These are phyloP conservation scores for Paguma larvata DNA, from an alignment of 2,797 vertebrate genomes.

Conservation along the genomic window DNA sequence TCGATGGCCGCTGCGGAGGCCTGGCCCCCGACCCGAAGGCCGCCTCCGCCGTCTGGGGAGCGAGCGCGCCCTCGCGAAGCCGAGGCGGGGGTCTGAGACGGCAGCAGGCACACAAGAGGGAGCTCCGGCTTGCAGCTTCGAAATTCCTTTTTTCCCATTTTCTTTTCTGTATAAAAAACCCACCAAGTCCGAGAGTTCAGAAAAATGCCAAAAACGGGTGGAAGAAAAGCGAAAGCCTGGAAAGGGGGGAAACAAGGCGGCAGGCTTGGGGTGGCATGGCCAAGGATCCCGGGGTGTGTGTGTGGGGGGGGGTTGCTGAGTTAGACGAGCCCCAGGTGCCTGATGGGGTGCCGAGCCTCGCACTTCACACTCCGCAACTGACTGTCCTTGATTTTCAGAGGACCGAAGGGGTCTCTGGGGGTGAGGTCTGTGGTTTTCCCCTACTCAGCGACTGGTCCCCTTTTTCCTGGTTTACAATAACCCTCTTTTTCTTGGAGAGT, in stretches of 20 bases:
- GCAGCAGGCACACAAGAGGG: background rate
- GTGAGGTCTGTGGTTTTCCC: background rate
- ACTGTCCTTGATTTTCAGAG: background rate
- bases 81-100: background rate
- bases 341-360: accelerated
- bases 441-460: background rate
- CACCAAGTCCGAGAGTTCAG: background rate
- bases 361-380: too few relatives aligned
- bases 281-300: accelerated
- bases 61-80: accelerated
- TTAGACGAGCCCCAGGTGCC: background rate
- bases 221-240: background rate
- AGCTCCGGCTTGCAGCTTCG: background rate
- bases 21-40: background rate
- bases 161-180: background rate
- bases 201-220: background rate
- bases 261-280: background rate
- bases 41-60: background rate
- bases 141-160: background rate
- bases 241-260: background rate
- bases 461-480: background rate
- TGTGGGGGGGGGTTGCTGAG: background rate
- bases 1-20: accelerated
- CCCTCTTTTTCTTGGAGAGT: background rate
- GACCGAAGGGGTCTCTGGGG: accelerated